Base-by-base conservation (phyloP, 1,140 invertebrate genomes). In the Musca domestica region DNA sequence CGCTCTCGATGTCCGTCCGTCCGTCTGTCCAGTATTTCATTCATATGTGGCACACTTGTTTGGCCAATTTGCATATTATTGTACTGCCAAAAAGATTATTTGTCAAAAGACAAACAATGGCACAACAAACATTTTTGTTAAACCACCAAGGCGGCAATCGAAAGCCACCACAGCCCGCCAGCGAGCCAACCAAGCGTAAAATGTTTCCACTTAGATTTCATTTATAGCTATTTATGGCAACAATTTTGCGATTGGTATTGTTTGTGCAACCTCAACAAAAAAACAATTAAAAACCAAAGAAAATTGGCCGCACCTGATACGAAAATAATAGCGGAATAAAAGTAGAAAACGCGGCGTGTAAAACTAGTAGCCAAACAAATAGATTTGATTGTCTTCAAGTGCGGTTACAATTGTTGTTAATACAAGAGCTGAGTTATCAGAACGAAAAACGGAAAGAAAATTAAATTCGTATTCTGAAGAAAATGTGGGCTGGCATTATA, bases 61-160 rank as follows among this genome's bases (percentile, higher is more conserved):
- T 61, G 56, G 56, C 27, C 56, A 61, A 61, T 61, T 61, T 61
- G 56, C 56, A 61, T 61, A 34, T 61, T 9, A 61, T 20, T 41
- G 56, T n/a, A 30, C 15, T 25, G n/a, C 25, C 25, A 58, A 58
- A 58, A 34, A 41, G 56, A 61, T 61, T 61, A 61, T 61, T 61
- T 61, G 27, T 61, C 27, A 34, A 61, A 34, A 61, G 34, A 34
- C 17, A 17, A 34, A 34, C 27, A 61, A 61, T 41, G 22, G n/a
- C 27, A 12, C 27, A 5, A 41, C 34, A n/a, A 61, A 61, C 27
- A 34, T 34, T 41, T 61, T 41, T 20, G 27, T 41, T 41, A 34
- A 27, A 58, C 27, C 3, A 27, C 30, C 23, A 58, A 61, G n/a
- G 9, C 56, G 30, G 20, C 30, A 61, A 19, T 20, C 27, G 19